Evolutionary conservation across 2,888 invertebrate species (phyloP), one percentile per base, ranked within the genome.

Genomic region (Rhingia campestris): DNA sequence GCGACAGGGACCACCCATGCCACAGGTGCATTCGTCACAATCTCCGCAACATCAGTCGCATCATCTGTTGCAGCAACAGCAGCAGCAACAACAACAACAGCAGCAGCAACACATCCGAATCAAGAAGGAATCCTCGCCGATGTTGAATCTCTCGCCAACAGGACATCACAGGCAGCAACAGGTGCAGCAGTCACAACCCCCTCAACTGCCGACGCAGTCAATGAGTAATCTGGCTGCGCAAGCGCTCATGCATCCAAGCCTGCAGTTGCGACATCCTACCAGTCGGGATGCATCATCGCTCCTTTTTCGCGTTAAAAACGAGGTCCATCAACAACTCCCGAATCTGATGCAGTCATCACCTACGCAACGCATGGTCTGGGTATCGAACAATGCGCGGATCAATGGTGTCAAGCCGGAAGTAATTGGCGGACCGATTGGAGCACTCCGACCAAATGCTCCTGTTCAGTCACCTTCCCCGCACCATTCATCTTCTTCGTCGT

Each of bases 351-450:
- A 90, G 53, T 89, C 90, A 7, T 90, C 90, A 10, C 91, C 89
- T 5, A 91, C 89, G 14, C 91, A 90, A 81, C 90, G 91, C 9
- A 92, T 91, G 91, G 91, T 92, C 4, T 94, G 94, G 94, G 93
- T 93, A 35, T 92, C 93, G 35, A 92, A 93, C 67, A 84, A 79
- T 81, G 93, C 94, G 70, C 93, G 95, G 87, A 95, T 95, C 86
- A 96, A 96, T 90, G 96, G 96, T 86, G 95, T 95, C 77, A 95
- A 96, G 88, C 95, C 96, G n/a, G 96, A 96, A 91, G 93, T 96
- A 86, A 96, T 96, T 87, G 95, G 95, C 22, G 94, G 94, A 0
- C 92, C 89, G 9, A 87, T 91, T 53, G 90, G 90, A 12, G 88
- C 87, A 7, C 79, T 90, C 67, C 88, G 91, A 4, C 89, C 90